Conservation (phyloP, 2,797 vertebrate species). For the Xerus rutilus region DNA sequence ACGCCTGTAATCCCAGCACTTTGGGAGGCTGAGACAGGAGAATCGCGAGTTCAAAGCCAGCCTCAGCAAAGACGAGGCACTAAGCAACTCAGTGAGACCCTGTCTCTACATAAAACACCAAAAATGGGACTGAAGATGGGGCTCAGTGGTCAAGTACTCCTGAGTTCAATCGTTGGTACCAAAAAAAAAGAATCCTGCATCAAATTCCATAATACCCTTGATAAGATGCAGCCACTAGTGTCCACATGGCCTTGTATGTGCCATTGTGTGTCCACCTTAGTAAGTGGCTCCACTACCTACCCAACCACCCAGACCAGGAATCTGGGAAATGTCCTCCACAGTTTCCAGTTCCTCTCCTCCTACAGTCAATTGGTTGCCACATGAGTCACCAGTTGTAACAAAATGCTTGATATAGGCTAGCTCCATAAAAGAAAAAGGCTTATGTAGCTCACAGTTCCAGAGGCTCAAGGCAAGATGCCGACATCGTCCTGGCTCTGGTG, state of each 20-base stretch:
- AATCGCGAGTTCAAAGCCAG: no score
- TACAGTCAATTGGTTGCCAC: neutral
- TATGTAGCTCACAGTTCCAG: neutral
- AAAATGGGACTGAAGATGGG: no score
- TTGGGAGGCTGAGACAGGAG: no score
- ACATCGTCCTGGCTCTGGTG: neutral
- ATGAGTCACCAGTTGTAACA: neutral
- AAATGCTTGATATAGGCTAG: neutral
- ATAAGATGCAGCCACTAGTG: neutral
- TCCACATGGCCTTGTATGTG: neutral
- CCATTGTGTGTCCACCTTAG: neutral
- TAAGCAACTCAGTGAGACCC: no score
- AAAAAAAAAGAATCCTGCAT: slow-evolving; percentile 27
- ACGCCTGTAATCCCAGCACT: no score
- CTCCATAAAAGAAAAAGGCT: neutral
- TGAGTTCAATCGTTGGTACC: neutral
- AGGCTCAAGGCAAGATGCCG: neutral
- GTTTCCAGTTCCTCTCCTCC: neutral
- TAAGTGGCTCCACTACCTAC: neutral
- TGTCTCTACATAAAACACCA: no score
- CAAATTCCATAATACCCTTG: neutral
- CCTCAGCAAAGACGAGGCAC: no score
- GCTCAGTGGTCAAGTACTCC: no score
- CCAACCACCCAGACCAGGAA: neutral
- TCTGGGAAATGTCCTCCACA: neutral